phyloP scores from a whole-genome alignment of 92 coral and sea anemone species.

The Hydrozoanthus gracilis region DNA sequence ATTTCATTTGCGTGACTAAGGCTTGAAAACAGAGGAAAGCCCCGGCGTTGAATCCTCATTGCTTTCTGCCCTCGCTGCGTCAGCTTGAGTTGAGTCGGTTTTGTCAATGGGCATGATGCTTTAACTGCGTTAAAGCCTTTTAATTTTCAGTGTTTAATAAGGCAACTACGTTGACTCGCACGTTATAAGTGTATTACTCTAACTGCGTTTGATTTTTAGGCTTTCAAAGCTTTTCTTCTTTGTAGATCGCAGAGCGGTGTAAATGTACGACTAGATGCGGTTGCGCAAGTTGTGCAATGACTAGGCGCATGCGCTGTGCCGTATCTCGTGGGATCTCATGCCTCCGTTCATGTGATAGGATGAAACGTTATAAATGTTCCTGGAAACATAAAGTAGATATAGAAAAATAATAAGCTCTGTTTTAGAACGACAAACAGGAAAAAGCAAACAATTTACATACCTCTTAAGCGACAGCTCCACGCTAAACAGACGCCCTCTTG shows the following conservation, averaged over 20 bases:
- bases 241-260: slow-evolving; percentile 1
- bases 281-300: not conserved
- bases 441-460: too few species aligned
- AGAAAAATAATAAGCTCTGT: too few species aligned
- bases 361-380: too few species aligned
- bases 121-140: not conserved
- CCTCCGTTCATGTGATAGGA: not conserved
- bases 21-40: not conserved
- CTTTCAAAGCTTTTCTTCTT: slow-evolving; percentile 6
- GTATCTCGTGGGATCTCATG: not conserved
- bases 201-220: not conserved
- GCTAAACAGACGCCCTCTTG: too few species aligned
- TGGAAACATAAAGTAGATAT: too few species aligned
- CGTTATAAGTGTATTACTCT: not conserved
- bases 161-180: slow-evolving; percentile 10
- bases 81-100: not conserved
- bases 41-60: slow-evolving; percentile 5
- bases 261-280: slow-evolving; percentile 1
- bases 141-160: not conserved
- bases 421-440: too few species aligned
- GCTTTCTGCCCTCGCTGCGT: not conserved
- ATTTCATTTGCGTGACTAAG: not conserved
- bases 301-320: not conserved
- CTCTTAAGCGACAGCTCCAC: too few species aligned
- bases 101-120: slow-evolving; percentile 6